Evolutionary conservation across 2,113 vertebrate genomes (phyloP), one percentile per base, ranked within the genome.

Genomic region (Mesoclemmys tuberculata): DNA sequence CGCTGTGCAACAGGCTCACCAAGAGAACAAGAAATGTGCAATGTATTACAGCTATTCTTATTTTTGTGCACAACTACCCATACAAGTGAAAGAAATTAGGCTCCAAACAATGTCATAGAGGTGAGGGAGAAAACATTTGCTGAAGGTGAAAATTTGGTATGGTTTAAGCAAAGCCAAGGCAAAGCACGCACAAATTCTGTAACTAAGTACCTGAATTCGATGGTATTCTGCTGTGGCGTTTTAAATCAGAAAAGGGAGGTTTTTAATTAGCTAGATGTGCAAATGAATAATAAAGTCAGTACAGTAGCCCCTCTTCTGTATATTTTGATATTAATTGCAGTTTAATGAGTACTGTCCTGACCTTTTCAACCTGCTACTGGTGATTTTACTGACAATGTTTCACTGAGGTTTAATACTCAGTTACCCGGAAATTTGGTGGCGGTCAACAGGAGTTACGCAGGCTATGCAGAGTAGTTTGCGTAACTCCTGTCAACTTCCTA

Each of bases 1-100:
- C 64, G 79, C 18, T 71, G 52, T 92, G 52, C 9, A 87, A 71
- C 80, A 96, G 95, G 24, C 55, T 75, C 90, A 89, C 88, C 90
- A 52, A 93, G 82, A 92, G 56, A 89, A 88, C 7, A 85, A 78
- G 16, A 95, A 48, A 26, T 0, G 24, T 80, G 81, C 8, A 64
- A 55, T 41, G 55, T 29, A 35, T 92, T 85, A 92, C 90, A 14
- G 21, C 0, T 44, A 51, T 24, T 80, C 26, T 52, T 1, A 81
- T 74, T 93, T 88, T 71, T 10, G 41, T 90, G 16, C 52, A 90
- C 80, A 87, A 90, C 0, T 3, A 24, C 58, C 31, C 31, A 3
- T 26, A 82, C 41, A 49, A 61, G 77, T 27, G 44, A 24, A 80
- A 94, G 24, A 88, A 95, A 87, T 16, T 0, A 46, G 44, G 51